Conservation (phyloP, 1,140 invertebrate species). For the Laodelphax striatellus region DNA sequence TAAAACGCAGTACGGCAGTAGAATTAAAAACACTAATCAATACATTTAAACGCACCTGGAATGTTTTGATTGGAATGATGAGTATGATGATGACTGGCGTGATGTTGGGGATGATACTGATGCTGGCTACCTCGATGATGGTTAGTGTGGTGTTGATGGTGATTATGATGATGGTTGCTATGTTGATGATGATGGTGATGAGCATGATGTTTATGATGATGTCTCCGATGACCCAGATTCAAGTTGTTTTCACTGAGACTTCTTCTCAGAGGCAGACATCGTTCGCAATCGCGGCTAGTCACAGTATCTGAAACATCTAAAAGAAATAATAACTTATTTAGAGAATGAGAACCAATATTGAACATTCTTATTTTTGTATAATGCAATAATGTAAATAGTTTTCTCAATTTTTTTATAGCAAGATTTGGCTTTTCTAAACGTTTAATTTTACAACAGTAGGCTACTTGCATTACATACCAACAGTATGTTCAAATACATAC, state of each 20-base stretch:
- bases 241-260: slow-evolving; percentile 37
- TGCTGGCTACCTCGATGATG: background rate
- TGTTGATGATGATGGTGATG: background rate
- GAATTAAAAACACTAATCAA: too few relatives aligned
- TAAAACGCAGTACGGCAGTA: too few relatives aligned
- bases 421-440: too few relatives aligned
- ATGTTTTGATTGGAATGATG: slow-evolving; percentile 1
- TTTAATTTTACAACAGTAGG: too few relatives aligned
- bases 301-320: too few relatives aligned
- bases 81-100: background rate
- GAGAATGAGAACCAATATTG: too few relatives aligned
- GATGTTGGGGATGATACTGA: background rate
- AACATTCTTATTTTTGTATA: too few relatives aligned
- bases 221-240: background rate
- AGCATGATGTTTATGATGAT: background rate
- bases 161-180: background rate
- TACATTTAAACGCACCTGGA: background rate
- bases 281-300: background rate
- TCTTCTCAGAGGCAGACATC: slow-evolving; percentile 20
- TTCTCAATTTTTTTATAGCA: too few relatives aligned
- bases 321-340: too few relatives aligned
- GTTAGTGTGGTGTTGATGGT: background rate
- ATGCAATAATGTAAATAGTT: too few relatives aligned
- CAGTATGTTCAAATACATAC: too few relatives aligned
- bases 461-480: too few relatives aligned